A percentile compares a stretch with the other conserved stretches of the same genome.
These are phyloP conservation scores for Oedothorax gibbosus DNA, from an alignment of 1,140 invertebrate genomes.

Conservation along the genomic window DNA sequence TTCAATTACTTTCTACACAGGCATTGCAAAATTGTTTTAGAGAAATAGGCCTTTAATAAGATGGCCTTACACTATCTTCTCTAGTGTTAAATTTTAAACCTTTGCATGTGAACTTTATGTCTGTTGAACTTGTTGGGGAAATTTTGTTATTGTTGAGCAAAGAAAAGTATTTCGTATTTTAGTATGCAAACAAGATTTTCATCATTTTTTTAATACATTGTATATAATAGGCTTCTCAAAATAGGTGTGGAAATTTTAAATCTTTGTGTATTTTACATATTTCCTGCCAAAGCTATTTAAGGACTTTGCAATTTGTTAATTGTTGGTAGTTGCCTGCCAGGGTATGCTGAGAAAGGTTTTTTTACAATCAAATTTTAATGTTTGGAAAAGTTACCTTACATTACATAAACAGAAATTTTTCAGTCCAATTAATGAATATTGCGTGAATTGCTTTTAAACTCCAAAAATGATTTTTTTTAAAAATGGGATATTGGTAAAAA, in stretches of 20 bases:
- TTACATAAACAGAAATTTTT: too few species aligned
- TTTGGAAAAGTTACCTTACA: too few species aligned
- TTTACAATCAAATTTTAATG: too few species aligned
- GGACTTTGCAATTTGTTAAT: slow-evolving; percentile 43
- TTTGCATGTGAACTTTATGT: slow-evolving; percentile 48
- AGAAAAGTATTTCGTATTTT: slow-evolving; percentile 56
- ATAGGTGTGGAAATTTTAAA: slow-evolving; percentile 36
- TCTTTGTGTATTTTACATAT: slow-evolving; percentile 41
- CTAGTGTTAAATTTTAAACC: slow-evolving; percentile 17
- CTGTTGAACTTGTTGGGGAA: slow-evolving; percentile 46
- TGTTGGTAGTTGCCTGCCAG: slow-evolving; percentile 32
- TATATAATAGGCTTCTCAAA: slow-evolving; percentile 31
- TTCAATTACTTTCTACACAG: too few species aligned
- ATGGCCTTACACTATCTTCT: slow-evolving; percentile 42
- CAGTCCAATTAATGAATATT: too few species aligned
- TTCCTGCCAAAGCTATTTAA: slow-evolving; percentile 55
- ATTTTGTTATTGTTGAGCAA: slow-evolving; percentile 57
- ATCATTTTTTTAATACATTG: slow-evolving; percentile 41
- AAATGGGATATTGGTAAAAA: too few species aligned
- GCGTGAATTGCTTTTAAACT: too few species aligned
- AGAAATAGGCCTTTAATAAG: slow-evolving; percentile 27
- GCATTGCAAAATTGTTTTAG: too few species aligned
- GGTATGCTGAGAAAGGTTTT: too few species aligned
- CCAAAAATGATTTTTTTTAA: too few species aligned
- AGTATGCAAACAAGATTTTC: slow-evolving; percentile 37